Base-by-base conservation (phyloP, 1,140 invertebrate species). In the Drosophila littoralis region DNA sequence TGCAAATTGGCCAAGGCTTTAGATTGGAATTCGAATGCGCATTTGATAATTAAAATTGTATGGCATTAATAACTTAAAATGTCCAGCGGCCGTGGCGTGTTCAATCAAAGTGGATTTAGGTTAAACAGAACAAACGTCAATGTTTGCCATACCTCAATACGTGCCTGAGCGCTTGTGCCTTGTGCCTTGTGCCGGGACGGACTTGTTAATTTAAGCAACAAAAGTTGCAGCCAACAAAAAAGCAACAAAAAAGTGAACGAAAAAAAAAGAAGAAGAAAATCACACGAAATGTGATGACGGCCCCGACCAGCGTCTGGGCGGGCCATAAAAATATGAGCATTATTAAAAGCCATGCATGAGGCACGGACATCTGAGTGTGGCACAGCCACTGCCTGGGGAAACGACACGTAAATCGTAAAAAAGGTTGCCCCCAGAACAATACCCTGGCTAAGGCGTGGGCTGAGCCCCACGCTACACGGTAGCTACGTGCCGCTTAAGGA, bases 361-460 rank as follows among this genome's bases (percentile, higher is more conserved):
- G 22, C 35, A 67, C 61, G 69, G 66, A 59, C 69, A 72, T 58
- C 69, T 74, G 65, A 61, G 57, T 51, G 46, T 61, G 71, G 50
- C 54, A 52, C 48, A 57, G 75, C 46, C 35, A 38, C 54, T 82
- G 83, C 83, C 82, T 43, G 40, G 83, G 82, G 82, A 88, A 79
- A 81, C 61, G 83, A 83, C 82, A 86, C 82, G 82, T 86, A 86
- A 79, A 88, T 86, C 82, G 82, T 88, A 86, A 86, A 86, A 88
- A 86, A 86, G 82, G 83, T 86, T 77, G 59, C 60, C 79, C 52
- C 36, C 79, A 66, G 66, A 77, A 59, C 65, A 60, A 67, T 58
- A 33, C 43, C 36, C 68, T 46, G 33, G 38, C 40, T 12, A 13
- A 15, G 40, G 32, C n/a, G 9, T 43, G 17, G 32, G 4, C 9